These are phyloP conservation scores for Hemistola chrysoprasaria DNA, from an alignment of 2,888 invertebrate genomes.

Conservation along the genomic window DNA sequence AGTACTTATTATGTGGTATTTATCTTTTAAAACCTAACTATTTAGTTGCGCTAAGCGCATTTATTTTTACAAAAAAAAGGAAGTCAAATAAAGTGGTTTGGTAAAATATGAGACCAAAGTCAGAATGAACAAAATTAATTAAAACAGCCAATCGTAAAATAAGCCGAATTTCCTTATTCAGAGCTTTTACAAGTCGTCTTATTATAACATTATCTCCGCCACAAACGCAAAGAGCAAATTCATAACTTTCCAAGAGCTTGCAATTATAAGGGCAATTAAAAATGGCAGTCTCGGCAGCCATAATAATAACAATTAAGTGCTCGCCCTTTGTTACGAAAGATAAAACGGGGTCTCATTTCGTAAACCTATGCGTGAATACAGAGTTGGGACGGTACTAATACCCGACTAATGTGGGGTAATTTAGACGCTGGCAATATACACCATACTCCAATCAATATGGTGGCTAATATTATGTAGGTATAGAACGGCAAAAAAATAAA, in stretches of 20 bases:
- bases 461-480: too few species aligned
- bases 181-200: conserved; percentile 1
- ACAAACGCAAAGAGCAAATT: conserved; percentile 18
- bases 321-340: conserved; percentile 38
- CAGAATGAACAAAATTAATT: too few species aligned
- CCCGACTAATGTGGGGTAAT: conserved; percentile 45
- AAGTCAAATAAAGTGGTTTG: too few species aligned
- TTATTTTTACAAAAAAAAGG: too few species aligned
- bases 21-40: too few species aligned
- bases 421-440: conserved; percentile 34
- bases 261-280: conserved; percentile 54
- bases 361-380: conserved; percentile 60
- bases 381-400: conserved; percentile 29
- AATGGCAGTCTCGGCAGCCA: conserved; percentile 40
- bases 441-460: too few species aligned
- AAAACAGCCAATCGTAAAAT: too few species aligned
- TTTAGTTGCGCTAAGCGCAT: too few species aligned
- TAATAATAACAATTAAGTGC: conserved; percentile 54
- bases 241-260: conserved; percentile 33
- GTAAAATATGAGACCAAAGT: too few species aligned
- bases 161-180: conserved; percentile 4
- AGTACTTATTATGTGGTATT: too few species aligned
- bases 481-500: too few species aligned
- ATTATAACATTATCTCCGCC: conserved; percentile 6
- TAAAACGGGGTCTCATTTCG: conserved; percentile 55